Evolutionary conservation across 2,888 invertebrate species (phyloP).

Genomic region (Colletes collaris): DNA sequence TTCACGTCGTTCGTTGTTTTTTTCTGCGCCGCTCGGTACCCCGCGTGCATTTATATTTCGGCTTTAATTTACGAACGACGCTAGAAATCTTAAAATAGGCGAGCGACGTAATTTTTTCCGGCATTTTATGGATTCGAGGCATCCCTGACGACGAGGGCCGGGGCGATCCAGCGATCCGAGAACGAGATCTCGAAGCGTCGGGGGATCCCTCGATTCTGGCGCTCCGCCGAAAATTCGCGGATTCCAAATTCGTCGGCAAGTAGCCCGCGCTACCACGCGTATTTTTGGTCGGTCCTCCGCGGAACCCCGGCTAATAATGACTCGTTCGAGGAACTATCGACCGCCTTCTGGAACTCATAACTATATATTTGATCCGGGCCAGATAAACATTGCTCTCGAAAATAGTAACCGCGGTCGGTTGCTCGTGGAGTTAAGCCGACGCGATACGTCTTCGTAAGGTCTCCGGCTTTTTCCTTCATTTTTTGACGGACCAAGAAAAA

Average conservation of each 20-base stretch:
- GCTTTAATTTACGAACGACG: no score
- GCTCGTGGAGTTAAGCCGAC: conserved; percentile 33
- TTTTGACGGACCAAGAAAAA: background rate
- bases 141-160: no score
- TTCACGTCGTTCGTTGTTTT: background rate
- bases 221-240: conserved; percentile 52
- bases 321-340: conserved; percentile 79
- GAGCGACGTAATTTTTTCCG: no score
- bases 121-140: no score
- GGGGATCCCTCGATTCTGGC: conserved; percentile 40
- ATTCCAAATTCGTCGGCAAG: conserved; percentile 51
- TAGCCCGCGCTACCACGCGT: conserved; percentile 58
- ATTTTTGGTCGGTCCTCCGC: conserved; percentile 66
- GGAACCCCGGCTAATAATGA: conserved; percentile 70
- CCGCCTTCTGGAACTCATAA: conserved; percentile 81
- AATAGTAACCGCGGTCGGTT: conserved; percentile 63
- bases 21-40: background rate
- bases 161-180: no score
- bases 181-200: background rate
- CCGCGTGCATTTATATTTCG: no score
- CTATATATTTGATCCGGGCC: conserved; percentile 80
- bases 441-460: conserved; percentile 51
- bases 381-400: conserved; percentile 77
- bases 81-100: no score
- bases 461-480: conserved; percentile 16